Percentiles rank a stretch among this genome's conserved stretches.
phyloP scores from a whole-genome alignment of 2,797 vertebrate genomes.

The Myoxocephalus aenaeus region DNA sequence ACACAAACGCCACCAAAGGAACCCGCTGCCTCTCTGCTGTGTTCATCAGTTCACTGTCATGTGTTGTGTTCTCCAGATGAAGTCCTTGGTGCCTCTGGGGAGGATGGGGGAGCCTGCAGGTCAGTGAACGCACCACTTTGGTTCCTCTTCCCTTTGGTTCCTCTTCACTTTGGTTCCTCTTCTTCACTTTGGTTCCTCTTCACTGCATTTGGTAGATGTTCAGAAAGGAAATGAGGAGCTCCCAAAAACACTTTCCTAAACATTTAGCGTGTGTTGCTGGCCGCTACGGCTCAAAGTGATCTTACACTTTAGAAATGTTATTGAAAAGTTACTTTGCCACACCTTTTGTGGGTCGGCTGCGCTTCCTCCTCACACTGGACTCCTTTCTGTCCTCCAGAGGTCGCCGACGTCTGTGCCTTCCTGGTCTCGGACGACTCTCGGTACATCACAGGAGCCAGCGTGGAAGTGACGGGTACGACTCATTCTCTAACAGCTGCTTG shows the following conservation, averaged over 20 bases:
- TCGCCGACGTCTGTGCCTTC: constrained; percentile 90
- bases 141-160: background rate
- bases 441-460: constrained; percentile 89
- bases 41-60: background rate
- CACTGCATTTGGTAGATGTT: background rate
- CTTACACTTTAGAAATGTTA: background rate
- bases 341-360: background rate
- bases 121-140: constrained; percentile 54
- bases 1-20: background rate
- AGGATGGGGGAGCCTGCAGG: constrained; percentile 87
- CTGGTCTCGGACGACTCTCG: constrained; percentile 90
- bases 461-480: constrained; percentile 89
- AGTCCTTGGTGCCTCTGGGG: constrained; percentile 84
- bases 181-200: background rate
- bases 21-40: background rate
- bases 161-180: background rate
- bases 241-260: background rate
- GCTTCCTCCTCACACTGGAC: background rate
- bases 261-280: background rate
- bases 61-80: constrained; percentile 78
- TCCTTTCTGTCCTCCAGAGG: constrained; percentile 77
- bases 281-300: background rate
- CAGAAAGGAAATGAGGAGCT: background rate
- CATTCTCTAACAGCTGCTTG: background rate
- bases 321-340: background rate